These are phyloP conservation scores for Beris chalybata DNA, from an alignment of 2,888 invertebrate species.

Conservation along the genomic window DNA sequence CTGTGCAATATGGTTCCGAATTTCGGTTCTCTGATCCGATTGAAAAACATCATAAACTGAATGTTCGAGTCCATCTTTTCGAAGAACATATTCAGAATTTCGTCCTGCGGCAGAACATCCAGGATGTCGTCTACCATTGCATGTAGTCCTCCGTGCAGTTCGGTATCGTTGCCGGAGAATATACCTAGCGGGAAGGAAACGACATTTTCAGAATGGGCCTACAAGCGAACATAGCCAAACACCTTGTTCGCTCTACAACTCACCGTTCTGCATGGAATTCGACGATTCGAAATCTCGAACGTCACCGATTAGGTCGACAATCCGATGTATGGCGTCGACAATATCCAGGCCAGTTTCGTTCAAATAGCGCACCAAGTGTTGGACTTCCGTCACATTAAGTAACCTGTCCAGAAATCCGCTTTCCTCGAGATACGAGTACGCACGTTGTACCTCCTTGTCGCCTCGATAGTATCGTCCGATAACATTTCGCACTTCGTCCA, in stretches of 20 bases:
- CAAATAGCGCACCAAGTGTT: slow-evolving; percentile 49
- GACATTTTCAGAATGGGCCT: not conserved
- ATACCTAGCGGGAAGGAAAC: not conserved
- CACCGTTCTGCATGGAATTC: slow-evolving; percentile 9
- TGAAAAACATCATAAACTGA: slow-evolving; percentile 51
- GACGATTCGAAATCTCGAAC: not conserved
- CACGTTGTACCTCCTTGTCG: slow-evolving; percentile 51
- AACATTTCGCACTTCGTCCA: slow-evolving; percentile 47
- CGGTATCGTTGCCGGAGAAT: slow-evolving; percentile 6
- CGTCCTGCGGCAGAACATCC: slow-evolving; percentile 53
- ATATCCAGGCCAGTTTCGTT: slow-evolving; percentile 52
- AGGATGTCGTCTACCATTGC: slow-evolving; percentile 53
- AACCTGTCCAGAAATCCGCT: slow-evolving; percentile 47
- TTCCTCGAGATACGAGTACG: slow-evolving; percentile 48
- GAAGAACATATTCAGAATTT: slow-evolving; percentile 52
- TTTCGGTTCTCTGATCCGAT: slow-evolving; percentile 49
- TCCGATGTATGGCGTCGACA: slow-evolving; percentile 37
- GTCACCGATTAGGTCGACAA: slow-evolving; percentile 10
- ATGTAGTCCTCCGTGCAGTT: slow-evolving; percentile 46
- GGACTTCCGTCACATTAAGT: slow-evolving; percentile 48
- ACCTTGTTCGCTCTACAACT: slow-evolving; percentile 17
- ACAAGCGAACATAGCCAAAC: slow-evolving; percentile 13
- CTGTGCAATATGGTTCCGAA: slow-evolving; percentile 49
- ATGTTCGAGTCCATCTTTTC: slow-evolving; percentile 52
- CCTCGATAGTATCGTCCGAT: slow-evolving; percentile 48